These are phyloP conservation scores for Drosophila incognita DNA, from an alignment of 2,888 invertebrate species.

Conservation along the genomic window DNA sequence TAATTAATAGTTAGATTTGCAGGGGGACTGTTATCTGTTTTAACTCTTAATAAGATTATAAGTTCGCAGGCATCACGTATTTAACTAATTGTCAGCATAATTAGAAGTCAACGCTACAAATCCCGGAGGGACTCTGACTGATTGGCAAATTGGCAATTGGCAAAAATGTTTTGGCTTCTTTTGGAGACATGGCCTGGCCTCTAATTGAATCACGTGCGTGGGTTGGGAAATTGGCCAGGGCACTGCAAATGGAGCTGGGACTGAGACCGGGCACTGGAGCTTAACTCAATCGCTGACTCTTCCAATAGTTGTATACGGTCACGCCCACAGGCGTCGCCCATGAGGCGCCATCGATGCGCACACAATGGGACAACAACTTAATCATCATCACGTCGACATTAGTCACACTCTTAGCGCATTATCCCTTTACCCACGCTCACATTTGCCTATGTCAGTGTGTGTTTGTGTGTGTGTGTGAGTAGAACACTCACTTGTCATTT, in stretches of 20 bases:
- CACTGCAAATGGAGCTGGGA: slow-evolving; percentile 50
- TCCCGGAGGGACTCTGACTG: slow-evolving; percentile 65
- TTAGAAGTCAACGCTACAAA: slow-evolving; percentile 59
- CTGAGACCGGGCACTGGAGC: not conserved
- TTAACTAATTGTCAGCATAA: slow-evolving; percentile 68
- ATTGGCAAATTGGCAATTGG: slow-evolving; percentile 59
- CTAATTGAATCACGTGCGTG: slow-evolving; percentile 75
- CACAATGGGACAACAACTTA: slow-evolving; percentile 70
- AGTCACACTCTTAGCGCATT: slow-evolving; percentile 70
- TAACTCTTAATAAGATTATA: not conserved
- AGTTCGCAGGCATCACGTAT: slow-evolving; percentile 65
- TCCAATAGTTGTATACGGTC: slow-evolving; percentile 44
- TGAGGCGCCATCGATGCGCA: slow-evolving; percentile 55
- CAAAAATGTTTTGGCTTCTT: slow-evolving; percentile 43
- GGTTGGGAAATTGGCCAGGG: slow-evolving; percentile 51
- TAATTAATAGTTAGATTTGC: not conserved
- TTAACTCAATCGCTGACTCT: slow-evolving; percentile 33
- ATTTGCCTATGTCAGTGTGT: slow-evolving; percentile 5
- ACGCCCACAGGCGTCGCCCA: slow-evolving; percentile 40
- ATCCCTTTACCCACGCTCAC: slow-evolving; percentile 51
- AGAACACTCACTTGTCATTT: slow-evolving; percentile 61
- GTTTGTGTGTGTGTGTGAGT: not conserved
- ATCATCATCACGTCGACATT: slow-evolving; percentile 77
- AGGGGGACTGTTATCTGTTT: too few relatives aligned
- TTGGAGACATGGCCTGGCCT: slow-evolving; percentile 22